phyloP scores from a whole-genome alignment of 2,888 invertebrate genomes.

The Xestia rhomboidea region DNA sequence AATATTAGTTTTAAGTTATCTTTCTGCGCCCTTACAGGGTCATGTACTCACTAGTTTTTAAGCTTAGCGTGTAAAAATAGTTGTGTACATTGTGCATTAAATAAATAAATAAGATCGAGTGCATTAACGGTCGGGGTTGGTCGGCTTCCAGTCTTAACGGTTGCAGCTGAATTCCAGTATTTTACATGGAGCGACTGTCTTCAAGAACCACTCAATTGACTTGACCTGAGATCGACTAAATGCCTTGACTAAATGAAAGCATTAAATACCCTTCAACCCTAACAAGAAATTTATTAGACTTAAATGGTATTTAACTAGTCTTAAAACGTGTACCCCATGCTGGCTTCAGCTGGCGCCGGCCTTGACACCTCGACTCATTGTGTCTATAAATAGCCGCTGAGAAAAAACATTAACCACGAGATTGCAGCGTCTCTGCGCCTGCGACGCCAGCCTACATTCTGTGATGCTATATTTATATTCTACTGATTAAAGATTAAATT shows the following conservation, averaged over 20 bases:
- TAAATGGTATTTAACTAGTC: not conserved
- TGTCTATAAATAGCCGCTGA: constrained; percentile 62
- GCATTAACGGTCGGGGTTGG: not conserved
- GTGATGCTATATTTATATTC: constrained; percentile 22
- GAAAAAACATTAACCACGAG: constrained; percentile 56
- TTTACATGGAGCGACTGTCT: too few species aligned
- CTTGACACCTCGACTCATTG: constrained; percentile 66
- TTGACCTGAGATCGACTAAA: too few species aligned
- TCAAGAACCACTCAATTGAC: not conserved
- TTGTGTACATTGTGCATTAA: too few species aligned
- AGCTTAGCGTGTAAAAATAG: too few species aligned
- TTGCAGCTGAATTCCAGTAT: too few species aligned
- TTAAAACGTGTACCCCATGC: constrained; percentile 27
- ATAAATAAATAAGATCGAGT: too few species aligned
- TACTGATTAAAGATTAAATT: constrained; percentile 39
- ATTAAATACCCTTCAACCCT: not conserved
- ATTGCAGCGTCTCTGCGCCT: constrained; percentile 39
- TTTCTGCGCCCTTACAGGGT: too few species aligned
- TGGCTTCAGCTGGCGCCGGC: constrained; percentile 32
- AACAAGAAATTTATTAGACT: not conserved
- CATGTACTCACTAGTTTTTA: too few species aligned
- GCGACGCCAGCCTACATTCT: constrained; percentile 28
- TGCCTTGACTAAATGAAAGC: too few species aligned
- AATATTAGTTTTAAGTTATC: too few species aligned
- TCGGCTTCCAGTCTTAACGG: not conserved